Percentiles rank a stretch among this genome's conserved stretches.
phyloP scores from a whole-genome alignment of 2,888 invertebrate species.

The Hirtodrosophila alboralis region DNA sequence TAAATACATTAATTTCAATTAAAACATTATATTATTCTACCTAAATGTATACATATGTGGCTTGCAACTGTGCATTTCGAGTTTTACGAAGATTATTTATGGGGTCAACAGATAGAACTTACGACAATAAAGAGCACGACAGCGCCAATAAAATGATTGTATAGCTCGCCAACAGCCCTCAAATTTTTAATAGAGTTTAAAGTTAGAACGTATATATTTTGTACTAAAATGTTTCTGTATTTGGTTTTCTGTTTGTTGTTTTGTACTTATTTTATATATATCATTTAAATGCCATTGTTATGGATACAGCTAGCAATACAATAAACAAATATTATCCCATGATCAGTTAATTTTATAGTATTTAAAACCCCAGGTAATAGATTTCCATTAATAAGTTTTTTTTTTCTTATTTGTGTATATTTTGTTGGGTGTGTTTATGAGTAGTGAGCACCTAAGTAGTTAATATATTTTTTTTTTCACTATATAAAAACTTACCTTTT shows the following conservation, averaged over 20 bases:
- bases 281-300: slow-evolving; percentile 1
- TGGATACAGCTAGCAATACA: slow-evolving; percentile 3
- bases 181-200: slow-evolving; percentile 73
- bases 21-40: slow-evolving; percentile 48
- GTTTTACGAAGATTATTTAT: slow-evolving; percentile 49
- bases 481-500: slow-evolving; percentile 85
- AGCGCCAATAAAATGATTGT: slow-evolving; percentile 84
- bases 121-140: slow-evolving; percentile 84
- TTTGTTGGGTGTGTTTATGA: slow-evolving; percentile 31
- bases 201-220: slow-evolving; percentile 42
- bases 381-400: slow-evolving; percentile 6
- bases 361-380: neutral
- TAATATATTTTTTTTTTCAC: neutral
- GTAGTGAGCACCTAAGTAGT: slow-evolving; percentile 7
- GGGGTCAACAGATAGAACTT: slow-evolving; percentile 79
- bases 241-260: slow-evolving; percentile 15
- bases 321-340: neutral
- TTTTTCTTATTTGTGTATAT: slow-evolving; percentile 1
- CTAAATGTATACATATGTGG: slow-evolving; percentile 43
- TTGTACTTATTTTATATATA: slow-evolving; percentile 9
- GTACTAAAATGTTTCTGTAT: slow-evolving; percentile 21
- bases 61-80: slow-evolving; percentile 43
- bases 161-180: slow-evolving; percentile 84
- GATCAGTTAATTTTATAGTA: slow-evolving; percentile 6
- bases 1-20: slow-evolving; percentile 45